Percentiles rank a stretch among this genome's conserved stretches.
phyloP scores from a whole-genome alignment of 1,140 invertebrate genomes.

The Drosophila micromelanica region DNA sequence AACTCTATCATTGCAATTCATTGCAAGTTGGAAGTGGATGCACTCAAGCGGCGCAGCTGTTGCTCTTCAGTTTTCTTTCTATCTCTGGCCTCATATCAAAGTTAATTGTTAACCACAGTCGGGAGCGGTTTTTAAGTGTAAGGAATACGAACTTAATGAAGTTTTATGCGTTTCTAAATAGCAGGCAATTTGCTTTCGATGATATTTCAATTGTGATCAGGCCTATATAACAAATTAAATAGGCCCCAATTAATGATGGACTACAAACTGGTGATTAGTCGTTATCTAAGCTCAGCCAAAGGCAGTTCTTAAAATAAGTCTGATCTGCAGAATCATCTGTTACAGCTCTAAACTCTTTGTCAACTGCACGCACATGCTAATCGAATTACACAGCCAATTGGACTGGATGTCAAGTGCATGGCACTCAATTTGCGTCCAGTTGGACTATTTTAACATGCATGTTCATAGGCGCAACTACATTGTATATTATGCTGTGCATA shows the following conservation, averaged over 20 bases:
- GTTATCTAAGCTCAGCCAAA: neutral
- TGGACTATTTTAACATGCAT: constrained; percentile 61
- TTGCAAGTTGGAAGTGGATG: constrained; percentile 62
- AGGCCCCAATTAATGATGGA: neutral
- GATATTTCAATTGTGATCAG: constrained; percentile 68
- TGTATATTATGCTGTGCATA: constrained; percentile 11
- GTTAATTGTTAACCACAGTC: constrained; percentile 72
- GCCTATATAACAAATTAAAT: constrained; percentile 15
- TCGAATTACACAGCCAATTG: constrained; percentile 46
- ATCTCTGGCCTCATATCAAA: constrained; percentile 61
- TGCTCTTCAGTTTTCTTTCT: constrained; percentile 42
- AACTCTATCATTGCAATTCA: constrained; percentile 75
- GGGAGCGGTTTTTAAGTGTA: constrained; percentile 14
- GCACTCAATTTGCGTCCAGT: constrained; percentile 40
- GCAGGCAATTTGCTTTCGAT: constrained; percentile 66
- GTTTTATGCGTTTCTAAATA: constrained; percentile 80
- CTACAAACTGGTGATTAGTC: constrained; percentile 1
- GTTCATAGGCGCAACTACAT: constrained; percentile 16
- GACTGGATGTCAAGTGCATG: constrained; percentile 55
- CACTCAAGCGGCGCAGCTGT: constrained; percentile 75
- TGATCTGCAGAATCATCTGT: constrained; percentile 22
- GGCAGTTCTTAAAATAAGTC: constrained; percentile 6
- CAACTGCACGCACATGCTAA: constrained; percentile 20
- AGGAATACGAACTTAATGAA: constrained; percentile 67
- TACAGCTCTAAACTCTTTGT: neutral